These are phyloP conservation scores for Palythoa heliodiscus DNA, from an alignment of 92 coral and sea anemone species.

Conservation along the genomic window DNA sequence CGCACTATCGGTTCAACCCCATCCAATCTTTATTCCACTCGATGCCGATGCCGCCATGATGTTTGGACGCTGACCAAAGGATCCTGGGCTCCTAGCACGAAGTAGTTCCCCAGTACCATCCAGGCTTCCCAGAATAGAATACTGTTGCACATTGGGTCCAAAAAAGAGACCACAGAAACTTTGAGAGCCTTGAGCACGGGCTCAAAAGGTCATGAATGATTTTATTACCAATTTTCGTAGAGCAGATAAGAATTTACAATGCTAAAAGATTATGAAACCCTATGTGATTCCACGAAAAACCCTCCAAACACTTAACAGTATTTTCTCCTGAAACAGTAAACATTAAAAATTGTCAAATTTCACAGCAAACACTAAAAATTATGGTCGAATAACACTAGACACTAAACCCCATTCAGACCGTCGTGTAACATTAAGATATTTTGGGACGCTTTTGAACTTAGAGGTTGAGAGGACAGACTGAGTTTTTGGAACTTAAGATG, in stretches of 20 bases:
- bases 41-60: conserved; percentile 15
- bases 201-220: neutral
- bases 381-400: neutral
- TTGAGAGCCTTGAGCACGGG: neutral
- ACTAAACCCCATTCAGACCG: conserved; percentile 19
- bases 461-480: no score
- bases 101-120: neutral
- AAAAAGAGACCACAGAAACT: neutral
- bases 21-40: neutral
- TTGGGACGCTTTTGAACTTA: no score
- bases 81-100: conserved; percentile 11
- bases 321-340: neutral
- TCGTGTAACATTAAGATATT: no score
- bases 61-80: neutral
- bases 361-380: conserved; percentile 9
- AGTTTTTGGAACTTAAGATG: no score
- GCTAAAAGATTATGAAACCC: neutral
- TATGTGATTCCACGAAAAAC: neutral
- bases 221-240: neutral
- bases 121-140: neutral
- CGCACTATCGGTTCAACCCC: neutral
- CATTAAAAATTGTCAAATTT: neutral
- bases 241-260: neutral
- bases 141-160: neutral
- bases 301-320: neutral